These are phyloP conservation scores for Eudasyphora cyanicolor DNA, from an alignment of 2,888 invertebrate species.

Conservation along the genomic window DNA sequence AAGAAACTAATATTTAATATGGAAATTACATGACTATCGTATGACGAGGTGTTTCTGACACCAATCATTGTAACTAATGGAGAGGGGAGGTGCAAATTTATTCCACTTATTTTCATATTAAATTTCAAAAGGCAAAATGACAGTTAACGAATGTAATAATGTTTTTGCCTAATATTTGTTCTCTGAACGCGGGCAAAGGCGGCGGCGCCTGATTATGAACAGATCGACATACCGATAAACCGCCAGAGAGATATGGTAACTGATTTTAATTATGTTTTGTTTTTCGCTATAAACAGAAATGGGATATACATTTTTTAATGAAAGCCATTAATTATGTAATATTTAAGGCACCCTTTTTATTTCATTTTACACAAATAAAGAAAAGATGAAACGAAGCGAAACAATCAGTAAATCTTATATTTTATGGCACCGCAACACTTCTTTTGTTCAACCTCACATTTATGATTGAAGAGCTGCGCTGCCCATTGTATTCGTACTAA, in stretches of 20 bases:
- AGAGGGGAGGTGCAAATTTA: neutral
- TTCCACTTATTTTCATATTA: conserved; percentile 27
- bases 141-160: neutral
- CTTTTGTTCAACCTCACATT: neutral
- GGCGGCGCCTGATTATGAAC: neutral
- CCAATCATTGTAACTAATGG: neutral
- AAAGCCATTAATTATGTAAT: conserved; percentile 45
- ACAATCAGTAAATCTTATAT: conserved; percentile 32
- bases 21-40: conserved; percentile 10
- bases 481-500: neutral
- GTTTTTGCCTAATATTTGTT: neutral
- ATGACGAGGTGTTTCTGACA: neutral
- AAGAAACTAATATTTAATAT: conserved; percentile 11
- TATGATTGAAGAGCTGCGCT: conserved; percentile 23
- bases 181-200: neutral
- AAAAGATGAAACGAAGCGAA: conserved; percentile 14
- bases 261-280: conserved; percentile 45
- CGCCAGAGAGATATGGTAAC: neutral
- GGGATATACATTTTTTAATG: conserved; percentile 37
- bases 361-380: neutral
- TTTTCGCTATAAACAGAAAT: conserved; percentile 2
- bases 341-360: neutral
- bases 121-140: conserved; percentile 49
- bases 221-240: neutral
- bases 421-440: conserved; percentile 38